Base-by-base conservation (phyloP, 2,888 invertebrate genomes). In the Ganaspis brasiliensis region DNA sequence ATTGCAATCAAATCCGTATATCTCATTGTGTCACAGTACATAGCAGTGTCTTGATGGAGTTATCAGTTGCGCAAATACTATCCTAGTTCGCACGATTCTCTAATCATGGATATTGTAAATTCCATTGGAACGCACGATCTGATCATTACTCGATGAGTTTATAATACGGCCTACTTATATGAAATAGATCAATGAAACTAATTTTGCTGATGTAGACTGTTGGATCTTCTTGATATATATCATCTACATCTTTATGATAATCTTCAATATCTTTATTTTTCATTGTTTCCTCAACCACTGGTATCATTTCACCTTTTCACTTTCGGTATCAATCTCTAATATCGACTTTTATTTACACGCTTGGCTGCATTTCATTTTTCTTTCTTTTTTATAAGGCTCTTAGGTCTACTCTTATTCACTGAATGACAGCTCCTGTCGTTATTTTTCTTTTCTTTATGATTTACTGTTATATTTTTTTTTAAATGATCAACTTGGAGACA, bases 1-100 rank as follows among this genome's bases (percentile, higher is more conserved):
- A 67, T 45, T 45, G 24, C 63, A 67, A 67, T 67, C 67, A 45
- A 67, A 67, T 14, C 40, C 24, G 21, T 24, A 45, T 67, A 67
- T 45, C 45, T 67, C 21, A n/a, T 67, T 67, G 40, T 67, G 67
- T 40, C 67, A 67, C 21, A 40, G 61, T 37, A 12, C 4, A 14
- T 12, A 14, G 12, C 0, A 1, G n/a, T 9, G 24, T 40, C 2
- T 24, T 67, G 14, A 6, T 45, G n/a, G 24, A 45, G 40, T 67
- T 45, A 40, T 67, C 24, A 45, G 21, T 67, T 67, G 40, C 40
- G 21, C 67, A 67, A 67, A 16, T 45, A 40, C 40, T 67, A 45
- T 24, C 45, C 24, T 14, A 45, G 67, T 67, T 67, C 45, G 67
- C 45, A 67, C 24, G 40, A 67, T 67, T 21, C 24, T 45, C 40